Base-by-base conservation (phyloP, 2,797 vertebrate species). In the Xenops minutus region DNA sequence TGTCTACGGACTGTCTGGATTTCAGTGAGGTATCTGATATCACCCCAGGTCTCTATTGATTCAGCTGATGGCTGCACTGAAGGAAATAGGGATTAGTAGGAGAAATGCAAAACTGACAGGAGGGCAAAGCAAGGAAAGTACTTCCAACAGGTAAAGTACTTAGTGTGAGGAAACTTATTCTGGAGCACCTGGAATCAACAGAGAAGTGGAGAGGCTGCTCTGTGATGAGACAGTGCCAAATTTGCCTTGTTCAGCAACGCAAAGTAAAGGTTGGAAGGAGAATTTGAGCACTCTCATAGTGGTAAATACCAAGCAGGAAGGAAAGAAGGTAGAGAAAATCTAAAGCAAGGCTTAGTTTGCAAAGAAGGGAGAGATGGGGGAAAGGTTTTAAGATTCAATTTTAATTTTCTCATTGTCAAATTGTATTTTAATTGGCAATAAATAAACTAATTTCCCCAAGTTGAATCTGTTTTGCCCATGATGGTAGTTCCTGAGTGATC, bases 141-240 rank as follows among this genome's bases (percentile, higher is more conserved):
- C 14, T 64, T 77, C 15, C 52, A 66, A 9, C 30, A 68, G 6
- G 7, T 3, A 52, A 79, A 86, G 39, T 9, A 71, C 8, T 49
- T 36, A 27, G 2, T 49, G 30, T 15, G 37, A 12, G 51, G 18
- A 84, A 92, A 74, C 7, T 16, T 80, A 5, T 64, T 37, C 18
- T 54, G 43, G 18, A 82, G 78, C 56, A 79, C 0, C 3, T 52
- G 27, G 8, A 18, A 63, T 63, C 18, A 48, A 1, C 0, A 0
- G 19, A n/a, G 20, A 18, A 71, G 7, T 20, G 8, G 27, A 72
- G 18, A 69, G 14, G 48, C 24, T 87, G n/a, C 27, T 81, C 48
- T 55, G 37, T 72, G 56, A 43, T 46, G 24, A 88, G 41, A 64
- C 1, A 6, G 20, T 54, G 34, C 7, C 36, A 73, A 54, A 73